These are phyloP conservation scores for Epirrhoe alternata DNA, from an alignment of 2,888 invertebrate genomes.

Conservation along the genomic window DNA sequence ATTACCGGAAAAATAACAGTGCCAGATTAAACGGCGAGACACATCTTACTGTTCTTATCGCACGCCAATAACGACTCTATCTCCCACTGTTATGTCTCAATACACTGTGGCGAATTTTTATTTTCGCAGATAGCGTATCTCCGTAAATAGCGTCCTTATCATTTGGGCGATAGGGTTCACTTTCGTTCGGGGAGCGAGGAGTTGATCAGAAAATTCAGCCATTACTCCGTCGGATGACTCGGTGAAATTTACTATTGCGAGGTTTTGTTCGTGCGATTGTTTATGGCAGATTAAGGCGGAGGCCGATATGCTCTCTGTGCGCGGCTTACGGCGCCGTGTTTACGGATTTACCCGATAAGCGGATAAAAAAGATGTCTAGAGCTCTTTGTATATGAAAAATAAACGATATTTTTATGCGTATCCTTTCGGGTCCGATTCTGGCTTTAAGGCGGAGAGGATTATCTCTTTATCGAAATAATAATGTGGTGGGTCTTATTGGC, in stretches of 20 bases:
- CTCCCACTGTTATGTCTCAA: conserved; percentile 33
- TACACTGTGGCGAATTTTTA: conserved; percentile 38
- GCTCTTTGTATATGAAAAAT: conserved; percentile 61
- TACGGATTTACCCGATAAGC: conserved; percentile 61
- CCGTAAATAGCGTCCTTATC: conserved; percentile 33
- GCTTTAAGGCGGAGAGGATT: conserved; percentile 46
- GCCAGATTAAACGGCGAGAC: conserved; percentile 66
- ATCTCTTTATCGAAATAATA: conserved; percentile 57
- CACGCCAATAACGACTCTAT: conserved; percentile 42
- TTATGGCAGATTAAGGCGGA: conserved; percentile 71
- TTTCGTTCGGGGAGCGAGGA: conserved; percentile 24
- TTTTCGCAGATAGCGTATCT: conserved; percentile 23
- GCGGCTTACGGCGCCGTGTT: conserved; percentile 58
- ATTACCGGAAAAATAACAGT: conserved; percentile 77
- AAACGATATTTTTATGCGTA: conserved; percentile 53
- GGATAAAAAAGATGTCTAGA: conserved; percentile 66
- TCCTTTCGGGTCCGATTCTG: conserved; percentile 39
- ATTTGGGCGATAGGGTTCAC: conserved; percentile 16
- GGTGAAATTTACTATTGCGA: conserved; percentile 68
- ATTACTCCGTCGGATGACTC: conserved; percentile 71
- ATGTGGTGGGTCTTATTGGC: conserved; percentile 38
- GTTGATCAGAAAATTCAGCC: conserved; percentile 64
- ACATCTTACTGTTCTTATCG: conserved; percentile 43
- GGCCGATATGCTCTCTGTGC: conserved; percentile 61
- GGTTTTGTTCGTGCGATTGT: conserved; percentile 71